Evolutionary conservation across 2,113 vertebrate genomes (phyloP).

Genomic region (Cinclus cinclus): DNA sequence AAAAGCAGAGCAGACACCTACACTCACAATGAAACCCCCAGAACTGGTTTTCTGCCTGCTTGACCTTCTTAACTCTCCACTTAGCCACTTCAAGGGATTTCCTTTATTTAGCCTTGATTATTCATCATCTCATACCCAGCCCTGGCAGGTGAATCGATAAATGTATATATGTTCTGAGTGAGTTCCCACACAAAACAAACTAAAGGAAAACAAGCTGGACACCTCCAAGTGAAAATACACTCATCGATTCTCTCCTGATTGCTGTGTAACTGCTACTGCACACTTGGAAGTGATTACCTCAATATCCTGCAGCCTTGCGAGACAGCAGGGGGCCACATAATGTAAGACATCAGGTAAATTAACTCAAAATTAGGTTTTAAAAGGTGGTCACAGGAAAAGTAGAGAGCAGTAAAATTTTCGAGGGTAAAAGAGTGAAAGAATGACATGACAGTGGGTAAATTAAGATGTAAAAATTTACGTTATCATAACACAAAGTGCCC

Average conservation of each 20-base stretch:
- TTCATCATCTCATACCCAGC: background rate
- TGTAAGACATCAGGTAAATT: constrained; percentile 2
- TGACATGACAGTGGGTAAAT: background rate
- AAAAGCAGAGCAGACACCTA: background rate
- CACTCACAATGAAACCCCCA: background rate
- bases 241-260: background rate
- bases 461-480: background rate
- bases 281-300: background rate
- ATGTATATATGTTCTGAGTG: background rate
- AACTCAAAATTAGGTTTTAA: background rate
- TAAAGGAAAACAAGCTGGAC: background rate
- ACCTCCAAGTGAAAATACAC: background rate
- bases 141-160: background rate
- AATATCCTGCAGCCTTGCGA: background rate
- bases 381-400: background rate
- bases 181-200: background rate
- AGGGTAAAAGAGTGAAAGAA: background rate
- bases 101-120: background rate
- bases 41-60: background rate
- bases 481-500: background rate
- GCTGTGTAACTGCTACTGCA: background rate
- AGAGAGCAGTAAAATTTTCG: background rate
- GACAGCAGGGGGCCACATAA: constrained; percentile 46
- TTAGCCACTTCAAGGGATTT: background rate
- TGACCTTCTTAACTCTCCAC: background rate